Base-by-base conservation (phyloP, 2,113 vertebrate species). In the Thalassoma bifasciatum region DNA sequence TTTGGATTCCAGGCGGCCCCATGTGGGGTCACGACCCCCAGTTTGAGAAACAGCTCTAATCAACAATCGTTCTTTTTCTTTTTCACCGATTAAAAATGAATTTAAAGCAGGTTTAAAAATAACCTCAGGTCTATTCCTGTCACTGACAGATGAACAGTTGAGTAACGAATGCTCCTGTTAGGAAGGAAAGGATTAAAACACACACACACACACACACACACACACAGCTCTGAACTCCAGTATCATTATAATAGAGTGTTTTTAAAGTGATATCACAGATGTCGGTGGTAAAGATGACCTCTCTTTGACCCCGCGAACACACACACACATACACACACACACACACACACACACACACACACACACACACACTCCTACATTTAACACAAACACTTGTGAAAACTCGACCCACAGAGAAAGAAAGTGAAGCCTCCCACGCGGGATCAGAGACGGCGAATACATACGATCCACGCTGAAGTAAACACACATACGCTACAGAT, bases 381-480 rank as follows among this genome's bases (percentile, higher is more conserved):
- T 10, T 2, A 14, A 9, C 47, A 30, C 30, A 49, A 44, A 50
- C 50, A 50, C 46, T n/a, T n/a, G n/a, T n/a, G n/a, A 50, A 47
- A 10, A 1, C 64, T 30, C 58, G 64, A 75, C 62, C 52, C 51
- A 37, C n/a, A 16, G 30, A 50, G 54, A 23, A 36, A 47, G 21
- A 58, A 42, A 16, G 11, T 12, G 2, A 57, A 24, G n/a, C 56
- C 80, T 22, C 81, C 81, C 24, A 57, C 77, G 44, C 71, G 17
- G n/a, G 26, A 24, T 50, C 80, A 52, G 5, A 64, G 46, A 40
- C 42, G 46, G 62, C 1, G 50, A 44, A 10, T 59, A 12, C 24
- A 67, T 19, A 11, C 19, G 9, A 13, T 2, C 19, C 10, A 5
- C 51, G 12, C 44, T 66, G 2, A 47, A 61, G 79, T 61, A 66